Evolutionary conservation across 2,797 vertebrate species (phyloP), one percentile per base, ranked within the genome.

Genomic region (Spinibarbus caldwelli): DNA sequence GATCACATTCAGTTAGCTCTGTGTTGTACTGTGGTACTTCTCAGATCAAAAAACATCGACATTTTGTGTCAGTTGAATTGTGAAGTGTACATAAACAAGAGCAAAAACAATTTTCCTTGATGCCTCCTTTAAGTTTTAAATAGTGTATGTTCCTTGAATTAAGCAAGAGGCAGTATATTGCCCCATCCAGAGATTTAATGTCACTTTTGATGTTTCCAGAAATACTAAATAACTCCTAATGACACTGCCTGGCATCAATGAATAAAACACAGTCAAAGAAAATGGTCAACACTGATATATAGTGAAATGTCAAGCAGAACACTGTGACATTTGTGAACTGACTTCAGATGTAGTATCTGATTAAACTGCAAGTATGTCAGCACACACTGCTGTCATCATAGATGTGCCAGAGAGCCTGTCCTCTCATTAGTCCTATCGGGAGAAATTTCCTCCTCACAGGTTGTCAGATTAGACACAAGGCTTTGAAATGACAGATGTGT

Each of bases 231-330:
- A 66, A 88, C 62, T n/a, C 17, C 26, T 70, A 77, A 83, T 62
- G 71, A 76, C 52, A 88, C 36, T 52, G 21, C 14, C 47, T 72
- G 41, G 10, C 15, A 54, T 49, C 54, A 76, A 75, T 64, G 49
- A 66, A 79, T 70, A 47, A 84, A 76, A 67, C 38, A 52, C 57
- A 64, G 59, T 59, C 45, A 34, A 45, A 29, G 59, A 79, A 88
- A 75, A 64, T 34, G 29, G 49, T 19, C 36, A 19, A 72, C 17
- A 36, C 43, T 76, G 62, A 76, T 77, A 26, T 34, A 75, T 21
- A 79, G 43, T 66, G 67, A 83, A 88, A 88, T 87, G 85, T 83
- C 87, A 88, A 87, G 85, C 75, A 75, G 79, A 86, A 82, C 66
- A 70, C n/a, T 59, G 82, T 86, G 87, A 59, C 59, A 85, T 88